Evolutionary conservation across 2,888 invertebrate species (phyloP).

Genomic region (Oscheius sp.): DNA sequence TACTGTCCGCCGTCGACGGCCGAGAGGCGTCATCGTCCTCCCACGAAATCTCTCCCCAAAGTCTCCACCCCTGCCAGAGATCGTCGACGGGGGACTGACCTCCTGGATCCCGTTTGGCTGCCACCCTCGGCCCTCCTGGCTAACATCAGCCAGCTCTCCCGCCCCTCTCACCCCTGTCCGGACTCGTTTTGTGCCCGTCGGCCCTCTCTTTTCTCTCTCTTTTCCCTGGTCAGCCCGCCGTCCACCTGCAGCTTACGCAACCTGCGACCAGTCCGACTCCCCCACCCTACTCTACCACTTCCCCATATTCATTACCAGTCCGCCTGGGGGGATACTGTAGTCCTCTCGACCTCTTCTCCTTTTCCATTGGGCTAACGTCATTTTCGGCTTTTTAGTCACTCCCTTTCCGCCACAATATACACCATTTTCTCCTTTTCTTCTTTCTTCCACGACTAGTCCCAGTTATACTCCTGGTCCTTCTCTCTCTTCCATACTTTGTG

Average conservation of each 20-base stretch:
- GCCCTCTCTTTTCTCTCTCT: conserved; percentile 18
- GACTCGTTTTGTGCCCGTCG: conserved; percentile 34
- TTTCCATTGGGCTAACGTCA: neutral
- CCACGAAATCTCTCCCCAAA: neutral
- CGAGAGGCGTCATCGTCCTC: neutral
- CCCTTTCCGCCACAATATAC: conserved; percentile 22
- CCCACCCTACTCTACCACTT: neutral
- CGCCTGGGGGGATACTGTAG: neutral
- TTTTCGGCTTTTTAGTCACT: conserved; percentile 19
- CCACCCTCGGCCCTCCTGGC: neutral
- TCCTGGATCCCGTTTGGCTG: conserved; percentile 27
- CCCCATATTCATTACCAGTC: neutral
- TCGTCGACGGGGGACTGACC: neutral
- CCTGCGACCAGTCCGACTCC: conserved; percentile 17
- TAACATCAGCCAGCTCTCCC: conserved; percentile 29
- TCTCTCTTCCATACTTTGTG: too few relatives aligned
- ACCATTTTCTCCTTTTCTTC: conserved; percentile 11
- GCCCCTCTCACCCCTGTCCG: conserved; percentile 26
- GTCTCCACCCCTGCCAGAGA: too few relatives aligned
- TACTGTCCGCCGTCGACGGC: neutral
- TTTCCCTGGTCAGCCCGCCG: conserved; percentile 23
- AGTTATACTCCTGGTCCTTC: neutral
- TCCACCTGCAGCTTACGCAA: conserved; percentile 33
- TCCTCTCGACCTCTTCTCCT: neutral
- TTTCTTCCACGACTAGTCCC: neutral